Evolutionary conservation across 2,113 vertebrate species (phyloP).

Genomic region (Podarcis muralis): DNA sequence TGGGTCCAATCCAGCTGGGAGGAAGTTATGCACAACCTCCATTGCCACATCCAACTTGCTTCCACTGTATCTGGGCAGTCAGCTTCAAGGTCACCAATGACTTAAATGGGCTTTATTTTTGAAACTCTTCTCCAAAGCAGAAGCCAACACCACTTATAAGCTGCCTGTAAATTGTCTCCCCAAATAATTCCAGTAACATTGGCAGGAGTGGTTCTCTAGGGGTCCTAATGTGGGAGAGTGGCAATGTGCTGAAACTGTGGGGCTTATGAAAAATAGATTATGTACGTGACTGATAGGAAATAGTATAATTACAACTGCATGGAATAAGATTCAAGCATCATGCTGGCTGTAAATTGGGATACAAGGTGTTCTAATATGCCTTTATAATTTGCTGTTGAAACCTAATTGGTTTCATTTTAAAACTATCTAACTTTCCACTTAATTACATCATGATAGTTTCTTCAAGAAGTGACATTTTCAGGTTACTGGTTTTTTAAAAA

Average conservation of each 20-base stretch:
- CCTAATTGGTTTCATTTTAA: conserved; percentile 8
- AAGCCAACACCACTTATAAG: background rate
- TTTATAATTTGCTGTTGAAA: conserved; percentile 2
- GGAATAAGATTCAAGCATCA: background rate
- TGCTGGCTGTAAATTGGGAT: background rate
- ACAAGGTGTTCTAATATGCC: background rate
- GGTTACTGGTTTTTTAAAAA: background rate
- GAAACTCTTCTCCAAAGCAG: background rate
- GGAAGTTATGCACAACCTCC: background rate
- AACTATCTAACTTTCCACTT: background rate
- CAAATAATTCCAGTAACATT: background rate
- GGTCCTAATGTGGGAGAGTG: background rate
- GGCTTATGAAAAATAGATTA: background rate
- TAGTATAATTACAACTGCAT: background rate
- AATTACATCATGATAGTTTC: background rate
- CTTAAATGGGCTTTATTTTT: background rate
- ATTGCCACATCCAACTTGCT: background rate
- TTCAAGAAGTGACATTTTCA: background rate
- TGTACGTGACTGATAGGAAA: background rate
- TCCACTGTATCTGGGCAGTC: background rate
- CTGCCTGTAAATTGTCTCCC: background rate
- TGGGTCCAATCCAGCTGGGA: background rate
- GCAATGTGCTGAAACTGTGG: too few relatives aligned
- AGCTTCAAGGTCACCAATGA: background rate
- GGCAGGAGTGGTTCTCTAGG: background rate